phyloP scores from a whole-genome alignment of 2,797 vertebrate genomes.

The Scarus forsteni region DNA sequence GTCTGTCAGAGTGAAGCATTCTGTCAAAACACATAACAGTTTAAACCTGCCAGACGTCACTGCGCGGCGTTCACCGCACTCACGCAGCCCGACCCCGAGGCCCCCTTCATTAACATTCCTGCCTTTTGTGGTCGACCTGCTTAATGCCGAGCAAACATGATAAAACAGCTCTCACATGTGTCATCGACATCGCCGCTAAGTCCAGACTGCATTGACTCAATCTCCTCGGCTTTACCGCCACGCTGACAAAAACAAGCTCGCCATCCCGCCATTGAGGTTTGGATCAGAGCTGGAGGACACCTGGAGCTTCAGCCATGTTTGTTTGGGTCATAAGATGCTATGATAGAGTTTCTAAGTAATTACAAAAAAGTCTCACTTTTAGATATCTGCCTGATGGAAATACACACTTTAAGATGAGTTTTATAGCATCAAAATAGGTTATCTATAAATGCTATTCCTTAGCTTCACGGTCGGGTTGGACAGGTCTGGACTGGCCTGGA shows the following conservation, averaged over 20 bases:
- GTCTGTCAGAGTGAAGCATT: conserved; percentile 8
- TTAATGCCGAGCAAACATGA: conserved; percentile 33
- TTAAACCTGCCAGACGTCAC: background rate
- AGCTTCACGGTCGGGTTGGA: no score
- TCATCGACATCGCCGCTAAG: conserved; percentile 44
- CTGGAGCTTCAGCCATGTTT: background rate
- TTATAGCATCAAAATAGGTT: no score
- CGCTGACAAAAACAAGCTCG: background rate
- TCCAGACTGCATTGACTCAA: background rate
- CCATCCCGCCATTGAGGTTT: background rate
- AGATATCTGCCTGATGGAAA: no score
- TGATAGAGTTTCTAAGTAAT: no score
- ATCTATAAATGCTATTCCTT: no score
- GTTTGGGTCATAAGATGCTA: no score
- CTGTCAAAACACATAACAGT: conserved; percentile 31
- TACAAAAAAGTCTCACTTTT: no score
- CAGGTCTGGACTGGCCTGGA: no score
- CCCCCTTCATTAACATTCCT: conserved; percentile 66
- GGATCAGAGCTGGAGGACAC: background rate
- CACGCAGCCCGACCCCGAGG: background rate
- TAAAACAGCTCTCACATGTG: conserved; percentile 54
- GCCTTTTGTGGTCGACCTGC: conserved; percentile 36
- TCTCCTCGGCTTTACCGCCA: background rate
- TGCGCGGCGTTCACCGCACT: background rate
- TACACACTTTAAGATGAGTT: no score